Evolutionary conservation across 2,113 vertebrate species (phyloP).

Genomic region (Candoia aspera): DNA sequence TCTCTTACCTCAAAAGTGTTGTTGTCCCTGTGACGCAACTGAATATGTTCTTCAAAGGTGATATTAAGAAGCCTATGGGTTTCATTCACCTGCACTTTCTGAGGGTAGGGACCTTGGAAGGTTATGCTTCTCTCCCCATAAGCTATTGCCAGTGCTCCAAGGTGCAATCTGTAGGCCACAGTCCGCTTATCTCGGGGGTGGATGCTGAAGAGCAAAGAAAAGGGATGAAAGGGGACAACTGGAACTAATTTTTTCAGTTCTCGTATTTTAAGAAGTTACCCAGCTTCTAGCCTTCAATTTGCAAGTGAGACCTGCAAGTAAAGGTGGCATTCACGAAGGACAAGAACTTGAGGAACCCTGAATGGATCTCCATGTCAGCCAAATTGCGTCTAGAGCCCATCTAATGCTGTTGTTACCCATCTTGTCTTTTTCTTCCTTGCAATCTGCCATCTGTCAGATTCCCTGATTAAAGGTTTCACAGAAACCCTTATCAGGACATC

Average conservation of each 20-base stretch:
- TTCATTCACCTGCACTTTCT: constrained; percentile 27
- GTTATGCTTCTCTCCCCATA: constrained; percentile 76
- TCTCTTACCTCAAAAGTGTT: constrained; percentile 80
- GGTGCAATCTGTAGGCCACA: constrained; percentile 78
- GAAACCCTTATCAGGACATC: too few relatives aligned
- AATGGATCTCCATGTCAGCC: background rate
- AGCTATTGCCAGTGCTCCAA: constrained; percentile 86
- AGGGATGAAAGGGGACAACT: background rate
- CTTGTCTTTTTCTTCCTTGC: background rate
- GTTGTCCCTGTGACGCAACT: constrained; percentile 40
- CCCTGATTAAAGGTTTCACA: too few relatives aligned
- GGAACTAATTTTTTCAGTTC: background rate
- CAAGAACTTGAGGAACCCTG: background rate
- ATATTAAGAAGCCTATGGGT: constrained; percentile 64
- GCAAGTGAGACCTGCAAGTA: background rate
- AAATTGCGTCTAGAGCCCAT: background rate
- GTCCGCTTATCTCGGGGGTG: constrained; percentile 89
- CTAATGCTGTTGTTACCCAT: background rate
- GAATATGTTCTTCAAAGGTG: constrained; percentile 76
- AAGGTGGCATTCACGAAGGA: background rate
- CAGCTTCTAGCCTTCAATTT: background rate
- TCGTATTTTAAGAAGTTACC: background rate
- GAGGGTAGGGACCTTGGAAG: constrained; percentile 86
- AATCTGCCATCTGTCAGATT: too few relatives aligned
- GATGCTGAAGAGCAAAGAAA: constrained; percentile 70